These are phyloP conservation scores for Eudemis profundana DNA, from an alignment of 2,888 invertebrate species.

Conservation along the genomic window DNA sequence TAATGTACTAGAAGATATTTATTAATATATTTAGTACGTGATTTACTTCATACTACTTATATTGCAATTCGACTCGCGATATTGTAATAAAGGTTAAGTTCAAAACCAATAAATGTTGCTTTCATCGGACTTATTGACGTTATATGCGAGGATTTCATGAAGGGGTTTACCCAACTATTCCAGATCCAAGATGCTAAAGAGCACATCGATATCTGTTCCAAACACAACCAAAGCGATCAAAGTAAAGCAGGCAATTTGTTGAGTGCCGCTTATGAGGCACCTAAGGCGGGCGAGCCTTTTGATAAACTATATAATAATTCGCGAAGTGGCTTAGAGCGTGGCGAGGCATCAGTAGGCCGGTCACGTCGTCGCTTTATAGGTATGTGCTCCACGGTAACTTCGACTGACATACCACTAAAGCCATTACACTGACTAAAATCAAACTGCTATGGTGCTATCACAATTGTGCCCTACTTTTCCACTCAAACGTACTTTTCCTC, in stretches of 20 bases:
- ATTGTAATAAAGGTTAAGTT: no score
- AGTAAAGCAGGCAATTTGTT: constrained; percentile 68
- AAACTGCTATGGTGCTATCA: constrained; percentile 48
- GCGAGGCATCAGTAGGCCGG: constrained; percentile 56
- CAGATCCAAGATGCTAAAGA: background rate
- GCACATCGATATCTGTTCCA: constrained; percentile 43
- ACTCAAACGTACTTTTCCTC: constrained; percentile 13
- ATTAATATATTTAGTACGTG: background rate
- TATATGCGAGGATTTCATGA: background rate
- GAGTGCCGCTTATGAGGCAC: constrained; percentile 62
- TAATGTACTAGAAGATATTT: background rate
- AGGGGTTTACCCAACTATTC: background rate
- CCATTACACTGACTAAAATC: constrained; percentile 68
- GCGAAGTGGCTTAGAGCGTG: constrained; percentile 55
- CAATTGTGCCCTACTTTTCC: constrained; percentile 35
- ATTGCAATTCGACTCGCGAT: no score
- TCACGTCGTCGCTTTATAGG: constrained; percentile 61
- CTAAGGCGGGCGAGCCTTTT: constrained; percentile 66
- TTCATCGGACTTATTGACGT: no score
- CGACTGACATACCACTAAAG: constrained; percentile 72
- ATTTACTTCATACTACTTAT: no score
- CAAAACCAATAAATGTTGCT: no score
- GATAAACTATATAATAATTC: constrained; percentile 76
- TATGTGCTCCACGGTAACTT: constrained; percentile 65
- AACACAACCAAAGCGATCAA: constrained; percentile 58